Evolutionary conservation across 2,888 invertebrate genomes (phyloP), one percentile per base, ranked within the genome.

Genomic region (Trichopria drosophilae): DNA sequence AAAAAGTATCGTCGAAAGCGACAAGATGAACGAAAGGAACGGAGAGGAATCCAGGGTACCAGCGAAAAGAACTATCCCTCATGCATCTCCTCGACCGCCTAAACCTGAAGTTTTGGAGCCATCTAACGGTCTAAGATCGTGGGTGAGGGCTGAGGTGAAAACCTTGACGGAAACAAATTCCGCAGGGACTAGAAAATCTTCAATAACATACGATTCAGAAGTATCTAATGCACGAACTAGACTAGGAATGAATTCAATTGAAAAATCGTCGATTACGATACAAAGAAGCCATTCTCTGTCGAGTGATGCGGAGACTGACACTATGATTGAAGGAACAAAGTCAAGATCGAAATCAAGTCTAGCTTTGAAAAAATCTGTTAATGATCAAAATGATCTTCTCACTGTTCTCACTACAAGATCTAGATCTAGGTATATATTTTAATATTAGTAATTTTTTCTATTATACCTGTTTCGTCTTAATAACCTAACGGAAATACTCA

Each of bases 11-110:
- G 42, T 46, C 0, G 57, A 45, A 3, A 79, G 83, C 53, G 85
- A 85, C 66, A 82, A 83, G 35, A 76, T 77, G 52, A 75, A 75
- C 10, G 74, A 77, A 32, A 75, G 76, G 73, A 76, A 34, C n/a
- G n/a, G n/a, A 76, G 80, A 66, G 75, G 72, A 75, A 77, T 78
- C 75, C 74, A 80, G 72, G 19, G 32, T 55, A 75, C 79, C 53
- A 75, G 77, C 64, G 76, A 79, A 72, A 63, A 78, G 60, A 73
- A 80, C 66, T 74, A 78, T 67, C 73, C 77, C 64, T 73, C 78
- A 73, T 73, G 78, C 68, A 71, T 77, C 61, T 72, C 77, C 63
- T 72, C 79, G 66, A 71, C 74, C 69, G 72, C 78, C 71, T 51
- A 68, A 66, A 42, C 48, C 76, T 57, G 65, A 69, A n/a, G 35